Evolutionary conservation across 2,888 invertebrate genomes (phyloP).

Genomic region (Barypeithes pellucidus): DNA sequence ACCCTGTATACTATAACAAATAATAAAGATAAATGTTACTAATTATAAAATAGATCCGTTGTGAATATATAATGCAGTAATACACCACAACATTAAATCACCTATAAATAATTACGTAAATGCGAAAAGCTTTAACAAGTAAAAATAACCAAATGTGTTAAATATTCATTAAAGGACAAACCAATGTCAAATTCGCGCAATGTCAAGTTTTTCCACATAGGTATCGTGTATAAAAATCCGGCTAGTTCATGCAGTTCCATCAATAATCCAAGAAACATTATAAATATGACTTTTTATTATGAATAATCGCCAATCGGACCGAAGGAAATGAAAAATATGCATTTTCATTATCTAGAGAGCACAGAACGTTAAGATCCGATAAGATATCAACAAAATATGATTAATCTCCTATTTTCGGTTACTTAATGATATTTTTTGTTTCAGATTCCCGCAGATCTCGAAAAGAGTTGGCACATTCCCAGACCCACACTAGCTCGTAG

Average conservation of each 20-base stretch:
- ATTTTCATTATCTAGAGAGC: too few relatives aligned
- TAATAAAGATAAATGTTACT: too few relatives aligned
- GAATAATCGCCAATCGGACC: too few relatives aligned
- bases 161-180: conserved; percentile 9
- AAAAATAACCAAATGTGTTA: background rate
- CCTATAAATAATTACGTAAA: background rate
- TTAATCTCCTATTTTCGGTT: too few relatives aligned
- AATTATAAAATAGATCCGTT: too few relatives aligned
- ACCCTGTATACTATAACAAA: too few relatives aligned
- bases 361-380: too few relatives aligned
- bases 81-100: background rate
- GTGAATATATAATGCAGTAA: background rate
- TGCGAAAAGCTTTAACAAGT: background rate
- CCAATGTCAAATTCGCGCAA: background rate
- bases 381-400: too few relatives aligned
- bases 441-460: conserved; percentile 69
- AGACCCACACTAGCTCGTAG: conserved; percentile 82
- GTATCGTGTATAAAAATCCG: conserved; percentile 1
- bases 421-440: too few relatives aligned
- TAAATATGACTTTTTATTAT: too few relatives aligned
- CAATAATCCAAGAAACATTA: too few relatives aligned
- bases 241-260: background rate
- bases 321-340: too few relatives aligned
- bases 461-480: conserved; percentile 85
- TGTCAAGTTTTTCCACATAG: conserved; percentile 14